A percentile compares a stretch with the other conserved stretches of the same genome.
Conservation (phyloP, 2,797 vertebrate genomes). For the Perodicticus potto region DNA sequence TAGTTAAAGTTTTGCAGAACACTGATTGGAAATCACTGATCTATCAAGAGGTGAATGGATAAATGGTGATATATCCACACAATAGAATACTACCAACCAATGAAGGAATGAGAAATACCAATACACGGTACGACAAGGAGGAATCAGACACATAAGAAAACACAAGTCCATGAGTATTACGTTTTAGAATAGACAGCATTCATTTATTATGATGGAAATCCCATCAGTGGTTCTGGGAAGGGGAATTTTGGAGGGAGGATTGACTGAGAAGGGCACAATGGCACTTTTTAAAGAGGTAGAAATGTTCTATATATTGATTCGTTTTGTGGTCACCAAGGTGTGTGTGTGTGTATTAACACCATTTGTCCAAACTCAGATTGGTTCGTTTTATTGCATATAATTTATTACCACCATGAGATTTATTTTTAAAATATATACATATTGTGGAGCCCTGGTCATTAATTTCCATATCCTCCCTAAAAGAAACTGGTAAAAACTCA, state of each 20-base stretch:
- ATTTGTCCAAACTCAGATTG: constrained; percentile 34
- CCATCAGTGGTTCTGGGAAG: background rate
- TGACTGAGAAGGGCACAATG: background rate
- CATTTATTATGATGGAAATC: background rate
- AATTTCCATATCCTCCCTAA: background rate
- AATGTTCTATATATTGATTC: background rate
- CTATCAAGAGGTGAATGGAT: background rate
- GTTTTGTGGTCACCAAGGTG: background rate
- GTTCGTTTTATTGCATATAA: background rate
- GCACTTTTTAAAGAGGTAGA: background rate
- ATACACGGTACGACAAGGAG: too few relatives aligned
- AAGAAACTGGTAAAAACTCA: constrained; percentile 21
- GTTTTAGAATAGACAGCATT: background rate
- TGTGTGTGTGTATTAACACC: background rate
- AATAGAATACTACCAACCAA: background rate
- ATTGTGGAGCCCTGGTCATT: background rate
- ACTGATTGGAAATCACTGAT: background rate
- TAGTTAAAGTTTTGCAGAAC: too few relatives aligned
- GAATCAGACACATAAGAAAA: background rate
- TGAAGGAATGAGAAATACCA: background rate
- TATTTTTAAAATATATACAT: constrained; percentile 16
- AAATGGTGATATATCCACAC: background rate
- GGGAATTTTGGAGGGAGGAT: background rate
- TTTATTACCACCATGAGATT: background rate
- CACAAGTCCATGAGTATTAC: background rate